phyloP scores from a whole-genome alignment of 1,140 invertebrate genomes.

The Diploscapter pachys region DNA sequence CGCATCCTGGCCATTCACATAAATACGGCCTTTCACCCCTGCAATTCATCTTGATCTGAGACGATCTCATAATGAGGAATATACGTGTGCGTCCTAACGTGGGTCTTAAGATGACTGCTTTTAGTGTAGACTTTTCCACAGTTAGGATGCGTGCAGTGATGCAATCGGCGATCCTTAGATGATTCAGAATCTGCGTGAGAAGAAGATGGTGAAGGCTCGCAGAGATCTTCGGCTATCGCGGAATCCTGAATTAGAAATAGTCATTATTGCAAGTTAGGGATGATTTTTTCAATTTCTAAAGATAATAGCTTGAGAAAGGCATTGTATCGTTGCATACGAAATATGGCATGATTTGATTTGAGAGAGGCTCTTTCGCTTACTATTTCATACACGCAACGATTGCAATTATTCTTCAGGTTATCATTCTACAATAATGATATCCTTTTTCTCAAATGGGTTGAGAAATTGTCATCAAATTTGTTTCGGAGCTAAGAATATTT shows the following conservation, averaged over 20 bases:
- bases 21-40: slow-evolving; percentile 91
- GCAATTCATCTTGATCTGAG: background rate
- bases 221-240: slow-evolving; percentile 2
- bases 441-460: too few relatives aligned
- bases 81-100: slow-evolving; percentile 86
- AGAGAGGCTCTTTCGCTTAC: too few relatives aligned
- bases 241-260: slow-evolving; percentile 15
- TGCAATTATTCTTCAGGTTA: too few relatives aligned
- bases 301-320: too few relatives aligned
- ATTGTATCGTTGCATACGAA: too few relatives aligned
- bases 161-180: slow-evolving; percentile 9
- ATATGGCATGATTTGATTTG: too few relatives aligned
- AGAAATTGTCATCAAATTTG: too few relatives aligned
- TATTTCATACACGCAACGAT: too few relatives aligned
- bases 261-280: too few relatives aligned
- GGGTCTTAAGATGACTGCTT: slow-evolving; percentile 86
- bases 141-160: slow-evolving; percentile 67
- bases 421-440: too few relatives aligned
- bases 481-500: too few relatives aligned
- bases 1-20: slow-evolving; percentile 89
- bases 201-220: slow-evolving; percentile 23
- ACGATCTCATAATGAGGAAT: slow-evolving; percentile 62
- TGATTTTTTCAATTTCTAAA: too few relatives aligned
- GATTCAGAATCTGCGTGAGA: slow-evolving; percentile 24
- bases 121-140: slow-evolving; percentile 93